Base-by-base conservation (phyloP, 2,113 vertebrate species). In the Fregetta grallaria region DNA sequence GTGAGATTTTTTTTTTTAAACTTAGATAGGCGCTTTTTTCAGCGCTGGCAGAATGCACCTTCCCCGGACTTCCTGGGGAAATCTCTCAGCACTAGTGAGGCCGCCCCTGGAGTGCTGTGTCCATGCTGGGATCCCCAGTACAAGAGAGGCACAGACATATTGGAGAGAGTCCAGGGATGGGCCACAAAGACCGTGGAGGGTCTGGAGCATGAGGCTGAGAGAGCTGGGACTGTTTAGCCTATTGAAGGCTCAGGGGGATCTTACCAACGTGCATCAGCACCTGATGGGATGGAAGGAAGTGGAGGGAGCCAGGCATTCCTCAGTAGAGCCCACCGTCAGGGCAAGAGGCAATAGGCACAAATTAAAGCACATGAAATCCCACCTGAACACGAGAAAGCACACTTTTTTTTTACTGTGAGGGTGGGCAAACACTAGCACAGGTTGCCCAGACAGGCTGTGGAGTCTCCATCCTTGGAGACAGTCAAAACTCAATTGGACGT, bases 21-120 rank as follows among this genome's bases (percentile, higher is more conserved):
- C 17, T 30, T 22, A n/a, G 34, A 55, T 16, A 73, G 50, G 19
- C 42, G 29, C 52, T 55, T 55, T 22, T 65, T 49, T 56, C 36
- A 34, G 42, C 2, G 2, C 27, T 32, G 27, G 40, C 14, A 32
- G 21, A 68, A 38, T 3, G 8, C 40, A 4, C 38, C 4, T 63
- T n/a, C 38, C 45, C 30, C 21, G 3, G 26, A 23, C 21, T 63
- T 53, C 49, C 25, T 26, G 20, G 55, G 38, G 26, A 38, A 38
- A 47, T 22, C 3, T 2, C n/a, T 61, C 3, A 1, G 17, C 4
- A 0, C 34, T 16, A 18, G 18, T 9, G 12, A 49, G n/a, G 58
- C 30, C 6, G 3, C 77, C 13, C 19, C 25, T 45, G 59, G 38
- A 42, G 45, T 15, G 29, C 25, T 18, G 38, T 11, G 38, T 29